Base-by-base conservation (phyloP, 2,797 vertebrate genomes). In the Alcedo quadribrachys region DNA sequence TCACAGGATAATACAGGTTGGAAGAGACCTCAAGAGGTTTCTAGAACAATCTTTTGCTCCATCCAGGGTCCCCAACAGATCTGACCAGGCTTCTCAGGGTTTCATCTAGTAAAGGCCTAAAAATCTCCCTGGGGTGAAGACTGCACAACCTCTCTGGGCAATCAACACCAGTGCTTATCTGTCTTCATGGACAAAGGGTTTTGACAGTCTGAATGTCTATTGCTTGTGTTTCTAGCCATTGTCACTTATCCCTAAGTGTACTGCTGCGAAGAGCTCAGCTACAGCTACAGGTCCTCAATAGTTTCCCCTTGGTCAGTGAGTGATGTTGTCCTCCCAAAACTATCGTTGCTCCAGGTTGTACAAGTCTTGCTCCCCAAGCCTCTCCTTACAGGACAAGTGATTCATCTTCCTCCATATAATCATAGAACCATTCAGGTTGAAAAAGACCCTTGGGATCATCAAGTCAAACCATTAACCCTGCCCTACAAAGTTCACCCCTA, bases 51-150 rank as follows among this genome's bases (percentile, higher is more conserved):
- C 0, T 62, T 89, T 87, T 79, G 2, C 15, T 60, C 18, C 27
- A 74, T 5, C 3, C 5, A 32, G 7, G 1, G 10, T 43, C 1
- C 8, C 2, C 16, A 46, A 21, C 55, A 66, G 14, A 58, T 28
- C 28, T 80, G 48, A 58, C 2, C 2, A 9, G 27, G 12, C 42
- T 85, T 78, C 17, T 62, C 33, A 58, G 9, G 7, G 2, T 2
- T 87, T 85, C 25, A 12, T 30, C 5, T 12, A 61, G 17, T 18
- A 12, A 88, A 54, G 22, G 20, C 24, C 14, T 68, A 30, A 76
- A 81, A 81, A 24, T 2, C 7, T 69, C 11, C 25, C 25, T 9
- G 3, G 6, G 10, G 1, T 20, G 11, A 18, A 86, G 32, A 32
- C 14, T 68, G 32, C 4, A 66, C 17, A 91, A 9, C 3, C 12